Evolutionary conservation across 2,797 vertebrate species (phyloP), one percentile per base, ranked within the genome.

Genomic region (Pseudopleuronectes americanus): DNA sequence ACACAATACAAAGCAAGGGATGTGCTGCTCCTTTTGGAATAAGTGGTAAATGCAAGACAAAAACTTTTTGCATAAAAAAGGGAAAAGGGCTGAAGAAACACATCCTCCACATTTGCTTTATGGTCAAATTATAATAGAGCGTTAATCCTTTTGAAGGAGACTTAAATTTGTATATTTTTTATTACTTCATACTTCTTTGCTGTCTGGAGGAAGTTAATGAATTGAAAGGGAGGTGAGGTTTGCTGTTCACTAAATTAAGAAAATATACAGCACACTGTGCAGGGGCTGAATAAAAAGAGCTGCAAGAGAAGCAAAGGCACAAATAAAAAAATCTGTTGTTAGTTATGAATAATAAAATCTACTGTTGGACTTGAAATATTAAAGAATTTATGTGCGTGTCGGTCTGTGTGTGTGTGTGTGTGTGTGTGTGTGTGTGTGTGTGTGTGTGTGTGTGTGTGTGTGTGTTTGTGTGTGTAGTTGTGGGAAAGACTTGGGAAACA

Each of bases 121-220:
- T 9, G 16, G 21, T 45, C 10, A 24, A 77, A 62, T 43, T 54
- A 55, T 31, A 49, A 26, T 24, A 17, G 24, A 3, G 1, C 8
- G 53, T n/a, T 45, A 45, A 64, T 64, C 17, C 4, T 64, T 63
- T 48, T 68, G 51, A 56, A 6, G 14, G 1, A 48, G 23, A 48
- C 26, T 65, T 68, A 60, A 52, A 71, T 72, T 73, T 69, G 6
- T n/a, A 52, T 9, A 1, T 48, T 48, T 59, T 38, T 13, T 38
- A 38, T 38, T 38, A 10, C 9, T 13, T 38, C 36, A 38, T 10
- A 38, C 36, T 12, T 38, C 31, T 38, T 38, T 38, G 3, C 12
- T 38, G 36, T 38, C 10, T 3, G 36, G 10, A 38, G 36, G 38
- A 71, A 61, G 53, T 9, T 8, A 23, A 45, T 47, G 21, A 48